Evolutionary conservation across 1,140 invertebrate species (phyloP), one percentile per base, ranked within the genome.

Genomic region (Helicoverpa zea): DNA sequence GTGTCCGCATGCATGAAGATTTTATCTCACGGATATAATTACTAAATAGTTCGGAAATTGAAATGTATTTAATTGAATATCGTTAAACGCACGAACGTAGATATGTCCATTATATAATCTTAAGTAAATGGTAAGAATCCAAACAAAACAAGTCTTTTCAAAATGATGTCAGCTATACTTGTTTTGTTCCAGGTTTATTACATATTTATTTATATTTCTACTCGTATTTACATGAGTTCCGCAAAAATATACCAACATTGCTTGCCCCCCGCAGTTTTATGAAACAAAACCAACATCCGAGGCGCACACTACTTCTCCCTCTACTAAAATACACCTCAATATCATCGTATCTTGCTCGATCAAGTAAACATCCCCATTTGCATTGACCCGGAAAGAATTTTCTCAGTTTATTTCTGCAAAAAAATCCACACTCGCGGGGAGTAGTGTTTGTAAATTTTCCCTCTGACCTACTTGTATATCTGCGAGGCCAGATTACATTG

Each of bases 401-500:
- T 88, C 87, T 84, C 85, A 81, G 84, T 90, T 93, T 89, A 90
- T 93, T 93, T 92, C 79, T 58, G 74, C 66, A 91, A 93, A 93
- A 90, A 93, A 91, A 89, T 89, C 89, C 86, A 90, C 90, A 91
- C 89, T 89, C 87, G 81, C 86, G 68, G 80, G 79, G 87, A 90
- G 89, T 93, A 93, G 91, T 92, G 91, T 94, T 94, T 92, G 91
- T 94, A 94, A 92, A 94, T 94, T 93, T 94, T 94, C 91, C 92
- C 86, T 93, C 88, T 94, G 93, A 94, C 93, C 93, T 94, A 94
- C 90, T 94, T 94, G 93, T 84, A 87, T 83, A 88, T 90, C 86
- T 89, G 84, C 80, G 79, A 73, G 73, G 79, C 92, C 91, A 90
- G 82, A 81, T 79, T 78, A 81, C 23, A 61, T 80, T 86, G 93